Percentiles rank a stretch among this genome's conserved stretches.
Conservation (phyloP, 1,140 invertebrate genomes). For the Orchestia grillus region DNA sequence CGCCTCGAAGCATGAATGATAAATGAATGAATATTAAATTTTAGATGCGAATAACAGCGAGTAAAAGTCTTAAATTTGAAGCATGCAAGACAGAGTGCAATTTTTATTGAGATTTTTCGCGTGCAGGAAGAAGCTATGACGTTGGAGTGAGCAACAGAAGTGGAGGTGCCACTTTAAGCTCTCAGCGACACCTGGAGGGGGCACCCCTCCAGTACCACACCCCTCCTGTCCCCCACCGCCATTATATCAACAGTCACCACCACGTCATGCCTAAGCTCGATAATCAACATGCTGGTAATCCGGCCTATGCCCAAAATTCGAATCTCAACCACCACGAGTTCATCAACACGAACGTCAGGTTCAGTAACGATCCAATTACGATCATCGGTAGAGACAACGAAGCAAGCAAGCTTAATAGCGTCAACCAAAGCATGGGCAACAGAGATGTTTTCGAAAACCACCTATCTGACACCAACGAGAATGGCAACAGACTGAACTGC, state of each 20-base stretch:
- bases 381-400: background rate
- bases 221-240: background rate
- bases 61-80: background rate
- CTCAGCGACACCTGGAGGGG: conserved; percentile 66
- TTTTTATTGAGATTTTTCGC: background rate
- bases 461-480: background rate
- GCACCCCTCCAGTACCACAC: background rate
- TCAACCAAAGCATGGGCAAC: background rate
- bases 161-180: background rate
- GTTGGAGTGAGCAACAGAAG: background rate
- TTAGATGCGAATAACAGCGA: background rate
- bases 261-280: background rate
- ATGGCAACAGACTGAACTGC: background rate
- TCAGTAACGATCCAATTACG: background rate
- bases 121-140: background rate
- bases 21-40: background rate
- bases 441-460: background rate
- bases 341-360: background rate
- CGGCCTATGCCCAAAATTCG: background rate
- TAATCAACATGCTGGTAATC: background rate
- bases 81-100: background rate
- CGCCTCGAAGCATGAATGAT: background rate
- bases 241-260: background rate
- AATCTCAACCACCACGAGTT: background rate
- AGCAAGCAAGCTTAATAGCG: background rate